Percentiles rank a stretch among this genome's conserved stretches.
phyloP scores from a whole-genome alignment of 2,113 vertebrate species.

The Xiphorhynchus elegans region DNA sequence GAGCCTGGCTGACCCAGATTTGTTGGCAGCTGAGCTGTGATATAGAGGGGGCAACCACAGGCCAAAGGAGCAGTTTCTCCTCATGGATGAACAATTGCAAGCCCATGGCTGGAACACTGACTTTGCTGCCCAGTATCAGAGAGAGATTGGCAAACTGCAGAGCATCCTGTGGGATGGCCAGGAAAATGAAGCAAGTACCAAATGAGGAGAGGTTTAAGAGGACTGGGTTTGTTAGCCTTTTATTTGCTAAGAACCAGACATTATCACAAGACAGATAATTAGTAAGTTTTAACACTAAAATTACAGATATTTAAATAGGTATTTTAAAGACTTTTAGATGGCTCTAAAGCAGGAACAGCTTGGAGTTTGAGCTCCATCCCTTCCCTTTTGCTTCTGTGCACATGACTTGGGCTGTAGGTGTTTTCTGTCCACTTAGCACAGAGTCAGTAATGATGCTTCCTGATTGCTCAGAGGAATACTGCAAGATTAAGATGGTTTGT shows the following conservation, averaged over 20 bases:
- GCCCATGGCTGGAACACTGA: neutral
- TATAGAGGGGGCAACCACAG: neutral
- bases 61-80: neutral
- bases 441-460: neutral
- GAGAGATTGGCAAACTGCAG: neutral
- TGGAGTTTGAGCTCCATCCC: neutral
- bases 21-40: neutral
- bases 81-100: neutral
- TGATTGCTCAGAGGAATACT: neutral
- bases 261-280: neutral
- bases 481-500: neutral
- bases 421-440: neutral
- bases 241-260: neutral
- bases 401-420: fast-evolving
- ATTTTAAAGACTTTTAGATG: neutral
- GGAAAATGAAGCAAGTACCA: neutral
- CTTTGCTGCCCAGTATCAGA: neutral
- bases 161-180: neutral
- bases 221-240: neutral
- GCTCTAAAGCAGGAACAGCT: neutral
- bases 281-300: neutral
- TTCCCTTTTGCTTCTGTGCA: neutral
- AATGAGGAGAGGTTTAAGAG: neutral
- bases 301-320: neutral
- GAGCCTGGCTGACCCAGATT: neutral